phyloP scores from a whole-genome alignment of 2,113 vertebrate genomes.

The Bagarius yarrelli region DNA sequence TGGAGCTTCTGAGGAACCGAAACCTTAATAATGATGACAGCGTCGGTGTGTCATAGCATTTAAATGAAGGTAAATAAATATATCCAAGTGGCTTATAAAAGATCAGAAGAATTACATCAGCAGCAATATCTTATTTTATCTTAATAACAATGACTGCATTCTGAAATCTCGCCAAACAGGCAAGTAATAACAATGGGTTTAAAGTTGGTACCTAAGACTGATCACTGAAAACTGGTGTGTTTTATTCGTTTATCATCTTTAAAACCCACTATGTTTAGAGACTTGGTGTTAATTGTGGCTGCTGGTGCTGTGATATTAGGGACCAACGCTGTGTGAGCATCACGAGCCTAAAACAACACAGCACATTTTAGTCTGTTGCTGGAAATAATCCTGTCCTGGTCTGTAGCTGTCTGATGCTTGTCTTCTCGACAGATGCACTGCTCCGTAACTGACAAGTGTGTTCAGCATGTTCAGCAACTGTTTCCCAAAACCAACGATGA shows the following conservation, averaged over 20 bases:
- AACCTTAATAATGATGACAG: background rate
- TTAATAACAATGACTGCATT: background rate
- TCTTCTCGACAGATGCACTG: conserved; percentile 33
- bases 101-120: background rate
- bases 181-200: background rate
- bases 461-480: conserved; percentile 49
- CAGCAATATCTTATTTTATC: background rate
- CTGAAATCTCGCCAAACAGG: background rate
- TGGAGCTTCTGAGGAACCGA: background rate
- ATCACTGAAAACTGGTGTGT: background rate
- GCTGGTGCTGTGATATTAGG: background rate
- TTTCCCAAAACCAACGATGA: conserved; percentile 67
- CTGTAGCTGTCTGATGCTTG: background rate
- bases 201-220: background rate
- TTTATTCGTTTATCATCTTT: background rate
- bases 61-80: background rate
- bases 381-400: background rate
- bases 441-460: conserved; percentile 29
- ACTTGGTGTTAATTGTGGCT: background rate
- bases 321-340: background rate
- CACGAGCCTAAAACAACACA: background rate
- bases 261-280: background rate
- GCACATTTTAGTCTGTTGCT: background rate
- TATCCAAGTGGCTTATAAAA: too few species aligned
- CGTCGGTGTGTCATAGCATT: background rate